A percentile compares a stretch with the other conserved stretches of the same genome.
Conservation (phyloP, 64 coral and sea anemone genomes). For the Orbicella faveolata region DNA sequence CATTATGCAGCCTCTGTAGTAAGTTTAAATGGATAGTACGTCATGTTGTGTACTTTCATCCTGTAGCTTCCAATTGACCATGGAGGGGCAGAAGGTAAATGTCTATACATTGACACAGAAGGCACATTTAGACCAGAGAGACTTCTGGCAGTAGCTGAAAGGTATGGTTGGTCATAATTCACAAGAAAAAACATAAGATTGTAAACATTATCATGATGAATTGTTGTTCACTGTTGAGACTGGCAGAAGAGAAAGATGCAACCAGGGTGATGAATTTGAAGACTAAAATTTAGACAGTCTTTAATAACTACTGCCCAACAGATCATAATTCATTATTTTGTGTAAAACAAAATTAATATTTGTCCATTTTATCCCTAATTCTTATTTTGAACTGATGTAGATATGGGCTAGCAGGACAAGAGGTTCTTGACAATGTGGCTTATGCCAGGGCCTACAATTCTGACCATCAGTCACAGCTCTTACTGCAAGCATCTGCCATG, state of each 20-base stretch:
- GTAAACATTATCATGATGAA: no score
- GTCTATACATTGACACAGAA: conserved; percentile 96
- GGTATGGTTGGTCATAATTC: conserved; percentile 25
- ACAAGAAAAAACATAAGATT: no score
- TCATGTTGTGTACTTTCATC: background rate
- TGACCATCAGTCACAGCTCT: conserved; percentile 90
- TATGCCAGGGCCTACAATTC: conserved; percentile 96
- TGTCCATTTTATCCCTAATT: no score
- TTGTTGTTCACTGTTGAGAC: no score
- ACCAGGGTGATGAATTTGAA: no score
- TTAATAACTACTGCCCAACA: no score
- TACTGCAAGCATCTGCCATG: conserved; percentile 88
- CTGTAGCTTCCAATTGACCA: conserved; percentile 91
- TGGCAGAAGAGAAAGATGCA: no score
- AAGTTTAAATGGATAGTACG: no score
- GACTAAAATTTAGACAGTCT: no score
- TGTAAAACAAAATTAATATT: no score
- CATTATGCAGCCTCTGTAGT: no score
- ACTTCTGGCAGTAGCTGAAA: conserved; percentile 91
- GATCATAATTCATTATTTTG: no score
- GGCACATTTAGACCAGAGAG: conserved; percentile 96
- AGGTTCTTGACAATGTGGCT: conserved; percentile 94
- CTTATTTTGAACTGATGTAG: conserved; percentile 2
- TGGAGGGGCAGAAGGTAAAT: conserved; percentile 96
- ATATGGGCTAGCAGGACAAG: conserved; percentile 87